A percentile compares a stretch with the other conserved stretches of the same genome.
These are phyloP conservation scores for Leucopsar rothschildi DNA, from an alignment of 2,113 vertebrate genomes.

Conservation along the genomic window DNA sequence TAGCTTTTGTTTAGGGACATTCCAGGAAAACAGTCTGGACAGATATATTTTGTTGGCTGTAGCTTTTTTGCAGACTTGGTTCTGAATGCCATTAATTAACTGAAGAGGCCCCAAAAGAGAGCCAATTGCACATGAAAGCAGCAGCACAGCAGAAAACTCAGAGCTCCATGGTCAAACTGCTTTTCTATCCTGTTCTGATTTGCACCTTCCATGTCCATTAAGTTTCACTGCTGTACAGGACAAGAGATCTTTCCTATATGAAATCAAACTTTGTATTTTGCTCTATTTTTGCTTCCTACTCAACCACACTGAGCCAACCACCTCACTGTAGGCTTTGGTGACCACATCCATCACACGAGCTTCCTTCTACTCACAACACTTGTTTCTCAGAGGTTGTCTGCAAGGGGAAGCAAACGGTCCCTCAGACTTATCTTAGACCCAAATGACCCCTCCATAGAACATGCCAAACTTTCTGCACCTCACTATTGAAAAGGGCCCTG, in stretches of 20 bases:
- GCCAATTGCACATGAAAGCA: not conserved
- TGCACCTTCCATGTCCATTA: not conserved
- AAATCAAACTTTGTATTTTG: not conserved
- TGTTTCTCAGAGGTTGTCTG: not conserved
- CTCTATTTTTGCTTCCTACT: not conserved
- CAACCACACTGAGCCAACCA: not conserved
- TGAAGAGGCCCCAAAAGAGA: not conserved
- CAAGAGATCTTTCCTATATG: not conserved
- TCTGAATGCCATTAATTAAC: not conserved
- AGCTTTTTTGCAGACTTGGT: not conserved
- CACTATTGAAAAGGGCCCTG: not conserved
- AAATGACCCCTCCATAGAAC: not conserved
- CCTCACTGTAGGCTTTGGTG: not conserved
- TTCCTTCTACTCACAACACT: not conserved
- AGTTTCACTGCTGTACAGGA: not conserved
- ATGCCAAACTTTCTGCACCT: not conserved
- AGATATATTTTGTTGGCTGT: not conserved
- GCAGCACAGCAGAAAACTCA: not conserved
- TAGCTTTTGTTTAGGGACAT: conserved; percentile 44
- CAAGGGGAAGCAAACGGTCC: not conserved
- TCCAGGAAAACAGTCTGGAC: conserved; percentile 44
- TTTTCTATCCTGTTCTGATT: not conserved
- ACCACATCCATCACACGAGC: not conserved
- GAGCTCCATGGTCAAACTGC: not conserved
- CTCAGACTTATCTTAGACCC: not conserved